phyloP scores from a whole-genome alignment of 2,888 invertebrate species.

The Cerceris rybyensis region DNA sequence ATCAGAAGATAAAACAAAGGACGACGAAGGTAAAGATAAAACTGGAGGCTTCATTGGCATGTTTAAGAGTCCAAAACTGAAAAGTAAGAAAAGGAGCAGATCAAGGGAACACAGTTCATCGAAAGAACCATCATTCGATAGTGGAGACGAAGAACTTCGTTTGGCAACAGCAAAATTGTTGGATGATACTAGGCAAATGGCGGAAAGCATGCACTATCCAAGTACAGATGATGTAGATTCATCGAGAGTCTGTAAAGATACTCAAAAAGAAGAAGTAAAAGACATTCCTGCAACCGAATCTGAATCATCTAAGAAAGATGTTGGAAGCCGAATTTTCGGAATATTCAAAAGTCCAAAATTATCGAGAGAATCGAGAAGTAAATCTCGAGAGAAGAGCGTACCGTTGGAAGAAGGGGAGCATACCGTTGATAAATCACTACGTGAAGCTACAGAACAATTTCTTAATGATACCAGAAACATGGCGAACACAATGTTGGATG shows the following conservation, averaged over 20 bases:
- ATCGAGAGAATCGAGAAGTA: constrained; percentile 72
- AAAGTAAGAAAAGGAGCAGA: constrained; percentile 70
- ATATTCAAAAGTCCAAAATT: constrained; percentile 76
- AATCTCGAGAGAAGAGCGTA: constrained; percentile 73
- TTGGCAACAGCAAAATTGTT: constrained; percentile 71
- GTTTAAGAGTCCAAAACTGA: constrained; percentile 76
- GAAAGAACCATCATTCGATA: constrained; percentile 75
- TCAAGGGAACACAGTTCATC: constrained; percentile 74
- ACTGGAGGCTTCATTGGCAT: constrained; percentile 74
- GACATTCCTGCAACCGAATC: constrained; percentile 30
- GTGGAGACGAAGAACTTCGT: constrained; percentile 75
- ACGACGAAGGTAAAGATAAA: constrained; percentile 69
- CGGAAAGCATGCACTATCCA: constrained; percentile 65
- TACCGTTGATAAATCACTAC: constrained; percentile 65
- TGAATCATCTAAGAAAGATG: constrained; percentile 61
- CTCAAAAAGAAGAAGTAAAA: constrained; percentile 48
- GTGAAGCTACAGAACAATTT: constrained; percentile 71
- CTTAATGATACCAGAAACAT: constrained; percentile 73
- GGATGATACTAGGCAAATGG: constrained; percentile 71
- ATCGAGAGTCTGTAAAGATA: background rate
- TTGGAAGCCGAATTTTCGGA: constrained; percentile 71
- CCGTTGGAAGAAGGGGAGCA: constrained; percentile 70
- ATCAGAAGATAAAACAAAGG: constrained; percentile 28
- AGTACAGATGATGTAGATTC: constrained; percentile 38
- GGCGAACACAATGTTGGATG: constrained; percentile 47